phyloP scores from a whole-genome alignment of 2,888 invertebrate genomes.

The Baccha elongata region DNA sequence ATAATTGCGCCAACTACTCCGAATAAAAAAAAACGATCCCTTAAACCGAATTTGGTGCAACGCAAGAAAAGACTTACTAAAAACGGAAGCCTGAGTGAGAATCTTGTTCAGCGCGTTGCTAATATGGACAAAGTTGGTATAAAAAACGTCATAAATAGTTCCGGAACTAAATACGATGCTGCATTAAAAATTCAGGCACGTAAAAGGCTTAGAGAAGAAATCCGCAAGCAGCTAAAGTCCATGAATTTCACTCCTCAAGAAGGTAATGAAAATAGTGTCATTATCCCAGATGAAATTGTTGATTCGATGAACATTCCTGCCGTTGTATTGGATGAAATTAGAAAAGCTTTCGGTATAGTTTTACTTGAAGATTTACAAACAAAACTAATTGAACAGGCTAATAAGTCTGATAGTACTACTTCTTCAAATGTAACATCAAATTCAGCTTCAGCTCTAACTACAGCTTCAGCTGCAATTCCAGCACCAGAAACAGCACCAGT shows the following conservation, averaged over 20 bases:
- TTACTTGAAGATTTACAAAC: conserved; percentile 68
- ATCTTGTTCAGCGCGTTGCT: conserved; percentile 78
- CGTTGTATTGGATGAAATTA: conserved; percentile 79
- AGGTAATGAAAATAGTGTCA: conserved; percentile 72
- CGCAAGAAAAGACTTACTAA: conserved; percentile 75
- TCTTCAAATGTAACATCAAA: not conserved
- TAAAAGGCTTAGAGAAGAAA: conserved; percentile 78
- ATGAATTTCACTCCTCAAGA: conserved; percentile 77
- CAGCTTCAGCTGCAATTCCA: too few species aligned
- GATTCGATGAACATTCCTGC: conserved; percentile 80
- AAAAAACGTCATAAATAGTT: conserved; percentile 81
- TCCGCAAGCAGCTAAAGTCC: conserved; percentile 79
- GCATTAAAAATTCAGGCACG: conserved; percentile 79
- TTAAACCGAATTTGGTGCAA: conserved; percentile 75
- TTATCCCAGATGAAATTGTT: conserved; percentile 80
- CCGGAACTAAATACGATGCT: conserved; percentile 80
- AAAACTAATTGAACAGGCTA: not conserved
- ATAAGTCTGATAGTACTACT: not conserved
- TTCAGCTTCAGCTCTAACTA: too few species aligned
- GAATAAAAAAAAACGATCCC: not conserved
- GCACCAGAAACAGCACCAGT: too few species aligned
- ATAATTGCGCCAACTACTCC: conserved; percentile 47
- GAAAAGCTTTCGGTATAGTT: conserved; percentile 79
- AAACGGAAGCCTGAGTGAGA: conserved; percentile 74
- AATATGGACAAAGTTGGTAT: conserved; percentile 80